Percentiles rank a stretch among this genome's conserved stretches.
phyloP scores from a whole-genome alignment of 1,140 invertebrate species.

The Heliconius congener region DNA sequence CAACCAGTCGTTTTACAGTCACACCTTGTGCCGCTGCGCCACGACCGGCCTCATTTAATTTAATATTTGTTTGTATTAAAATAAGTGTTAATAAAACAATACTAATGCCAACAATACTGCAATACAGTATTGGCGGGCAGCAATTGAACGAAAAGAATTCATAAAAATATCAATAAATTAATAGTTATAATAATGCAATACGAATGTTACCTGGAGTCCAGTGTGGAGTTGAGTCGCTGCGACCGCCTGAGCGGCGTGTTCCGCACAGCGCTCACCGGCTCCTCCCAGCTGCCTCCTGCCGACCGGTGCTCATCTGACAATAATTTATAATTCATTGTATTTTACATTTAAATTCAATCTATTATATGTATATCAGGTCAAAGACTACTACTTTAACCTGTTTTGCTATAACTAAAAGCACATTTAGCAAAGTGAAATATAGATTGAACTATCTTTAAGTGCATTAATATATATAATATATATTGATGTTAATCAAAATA shows the following conservation, averaged over 20 bases:
- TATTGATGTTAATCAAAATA: too few species aligned
- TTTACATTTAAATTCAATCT: conserved; percentile 11
- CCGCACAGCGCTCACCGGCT: conserved; percentile 74
- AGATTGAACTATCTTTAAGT: not conserved
- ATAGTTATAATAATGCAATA: not conserved
- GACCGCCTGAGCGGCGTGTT: conserved; percentile 72
- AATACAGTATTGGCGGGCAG: too few species aligned
- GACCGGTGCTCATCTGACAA: conserved; percentile 76
- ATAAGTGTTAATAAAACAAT: too few species aligned
- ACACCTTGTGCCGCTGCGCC: too few species aligned
- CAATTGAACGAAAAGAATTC: too few species aligned
- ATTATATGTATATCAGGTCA: conserved; percentile 11
- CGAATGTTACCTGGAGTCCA: conserved; percentile 67
- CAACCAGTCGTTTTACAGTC: too few species aligned
- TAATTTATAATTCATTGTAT: not conserved
- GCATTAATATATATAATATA: too few species aligned
- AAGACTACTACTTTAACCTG: not conserved
- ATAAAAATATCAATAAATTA: not conserved
- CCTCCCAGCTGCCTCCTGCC: conserved; percentile 77
- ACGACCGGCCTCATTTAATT: too few species aligned
- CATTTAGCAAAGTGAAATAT: not conserved
- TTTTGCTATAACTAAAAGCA: not conserved
- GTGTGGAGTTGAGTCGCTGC: conserved; percentile 73
- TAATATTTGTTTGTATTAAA: too few species aligned
- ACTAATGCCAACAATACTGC: too few species aligned